A percentile compares a stretch with the other conserved stretches of the same genome.
Evolutionary conservation across 1,140 invertebrate genomes (phyloP).

Genomic region (Drepana arcuata): DNA sequence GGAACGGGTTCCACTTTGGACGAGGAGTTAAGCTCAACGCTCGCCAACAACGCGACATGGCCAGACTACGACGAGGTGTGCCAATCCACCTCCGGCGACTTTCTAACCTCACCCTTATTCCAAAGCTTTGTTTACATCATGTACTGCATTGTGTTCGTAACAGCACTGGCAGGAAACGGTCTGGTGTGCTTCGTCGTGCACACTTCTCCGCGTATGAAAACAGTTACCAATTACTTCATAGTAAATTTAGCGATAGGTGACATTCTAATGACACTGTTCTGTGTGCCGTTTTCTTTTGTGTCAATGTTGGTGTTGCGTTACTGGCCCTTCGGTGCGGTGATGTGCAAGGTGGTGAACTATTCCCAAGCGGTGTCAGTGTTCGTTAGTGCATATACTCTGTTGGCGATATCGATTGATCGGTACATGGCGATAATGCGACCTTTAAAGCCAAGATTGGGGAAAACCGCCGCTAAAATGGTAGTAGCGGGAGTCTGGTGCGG

Average conservation of each 20-base stretch:
- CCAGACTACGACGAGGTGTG: not conserved
- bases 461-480: conserved; percentile 77
- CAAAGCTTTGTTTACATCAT: conserved; percentile 36
- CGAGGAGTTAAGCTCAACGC: not conserved
- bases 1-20: not conserved
- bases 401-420: conserved; percentile 88
- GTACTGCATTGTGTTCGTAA: conserved; percentile 81
- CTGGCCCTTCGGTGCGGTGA: conserved; percentile 85
- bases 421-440: conserved; percentile 92
- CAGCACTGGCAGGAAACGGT: conserved; percentile 84
- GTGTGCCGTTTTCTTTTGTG: conserved; percentile 88
- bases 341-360: conserved; percentile 85
- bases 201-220: conserved; percentile 84
- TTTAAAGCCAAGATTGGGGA: conserved; percentile 83
- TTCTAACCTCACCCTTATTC: not conserved
- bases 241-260: conserved; percentile 88
- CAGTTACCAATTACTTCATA: conserved; percentile 92
- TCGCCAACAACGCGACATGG: not conserved
- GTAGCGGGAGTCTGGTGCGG: conserved; percentile 85
- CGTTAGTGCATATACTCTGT: conserved; percentile 87
- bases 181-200: conserved; percentile 87
- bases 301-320: conserved; percentile 79
- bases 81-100: not conserved
- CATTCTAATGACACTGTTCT: conserved; percentile 86
- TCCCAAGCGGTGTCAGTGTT: conserved; percentile 86